A percentile compares a stretch with the other conserved stretches of the same genome.
These are phyloP conservation scores for Cyclopterus lumpus DNA, from an alignment of 2,797 vertebrate genomes.

Conservation along the genomic window DNA sequence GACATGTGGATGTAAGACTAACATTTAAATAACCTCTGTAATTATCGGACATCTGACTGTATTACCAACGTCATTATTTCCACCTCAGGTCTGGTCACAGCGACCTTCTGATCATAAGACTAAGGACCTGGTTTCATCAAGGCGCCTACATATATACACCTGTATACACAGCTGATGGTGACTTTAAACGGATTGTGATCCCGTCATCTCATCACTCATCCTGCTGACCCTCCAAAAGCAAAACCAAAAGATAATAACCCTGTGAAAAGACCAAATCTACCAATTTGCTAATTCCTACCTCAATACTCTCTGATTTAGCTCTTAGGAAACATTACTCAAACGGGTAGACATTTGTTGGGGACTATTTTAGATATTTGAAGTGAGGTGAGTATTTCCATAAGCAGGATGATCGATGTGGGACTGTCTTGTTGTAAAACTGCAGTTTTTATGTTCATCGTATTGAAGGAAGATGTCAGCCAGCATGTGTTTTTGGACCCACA, in stretches of 20 bases:
- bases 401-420: background rate
- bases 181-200: background rate
- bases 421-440: background rate
- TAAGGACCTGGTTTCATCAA: slow-evolving; percentile 12
- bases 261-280: background rate
- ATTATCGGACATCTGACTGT: slow-evolving; percentile 50
- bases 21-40: slow-evolving; percentile 2
- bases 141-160: background rate
- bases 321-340: background rate
- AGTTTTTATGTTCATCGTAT: background rate
- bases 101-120: slow-evolving; percentile 56
- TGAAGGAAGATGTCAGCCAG: background rate
- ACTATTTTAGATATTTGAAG: background rate
- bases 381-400: background rate
- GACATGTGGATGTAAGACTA: background rate
- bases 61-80: slow-evolving; percentile 58
- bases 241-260: background rate
- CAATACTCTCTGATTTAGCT: background rate
- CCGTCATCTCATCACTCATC: background rate
- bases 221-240: background rate
- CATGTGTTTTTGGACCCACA: background rate
- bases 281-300: background rate
- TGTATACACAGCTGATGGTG: background rate
- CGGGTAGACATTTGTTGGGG: background rate
- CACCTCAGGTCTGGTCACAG: slow-evolving; percentile 44